Evolutionary conservation across 2,113 vertebrate species (phyloP).

Genomic region (Syngnathus scovelli): DNA sequence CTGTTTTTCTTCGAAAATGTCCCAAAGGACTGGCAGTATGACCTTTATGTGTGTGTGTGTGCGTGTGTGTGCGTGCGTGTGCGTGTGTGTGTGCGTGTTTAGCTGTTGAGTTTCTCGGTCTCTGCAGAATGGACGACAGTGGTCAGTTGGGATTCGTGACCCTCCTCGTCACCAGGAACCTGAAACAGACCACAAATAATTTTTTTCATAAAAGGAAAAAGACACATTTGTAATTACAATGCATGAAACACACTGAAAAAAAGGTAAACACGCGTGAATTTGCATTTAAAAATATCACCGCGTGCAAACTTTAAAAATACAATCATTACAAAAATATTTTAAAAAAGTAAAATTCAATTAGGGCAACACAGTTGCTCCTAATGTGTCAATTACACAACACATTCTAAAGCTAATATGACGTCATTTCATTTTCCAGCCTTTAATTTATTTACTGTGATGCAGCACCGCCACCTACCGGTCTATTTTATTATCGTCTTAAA

Average conservation of each 20-base stretch:
- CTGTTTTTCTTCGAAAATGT: slow-evolving; percentile 8
- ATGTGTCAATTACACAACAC: background rate
- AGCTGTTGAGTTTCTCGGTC: slow-evolving; percentile 57
- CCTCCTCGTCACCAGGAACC: slow-evolving; percentile 64
- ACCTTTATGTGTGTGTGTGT: slow-evolving; percentile 3
- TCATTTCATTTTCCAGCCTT: slow-evolving; percentile 16
- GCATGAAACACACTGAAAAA: background rate
- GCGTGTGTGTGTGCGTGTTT: slow-evolving; percentile 23
- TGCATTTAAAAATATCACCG: background rate
- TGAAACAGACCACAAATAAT: slow-evolving; percentile 30
- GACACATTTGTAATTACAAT: background rate
- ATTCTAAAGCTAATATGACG: slow-evolving; percentile 2
- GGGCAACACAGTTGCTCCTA: background rate
- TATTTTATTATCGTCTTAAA: slow-evolving; percentile 5
- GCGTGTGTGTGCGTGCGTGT: too few relatives aligned
- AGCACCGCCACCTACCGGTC: slow-evolving; percentile 34
- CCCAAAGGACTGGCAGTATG: background rate
- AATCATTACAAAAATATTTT: background rate
- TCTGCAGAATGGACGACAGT: slow-evolving; percentile 50
- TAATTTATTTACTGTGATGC: background rate
- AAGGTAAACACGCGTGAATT: too few relatives aligned
- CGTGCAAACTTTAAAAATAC: background rate
- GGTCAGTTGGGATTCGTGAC: slow-evolving; percentile 42
- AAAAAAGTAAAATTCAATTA: background rate
- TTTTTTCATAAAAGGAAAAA: background rate